Evolutionary conservation across 2,888 invertebrate genomes (phyloP), one percentile per base, ranked within the genome.

Genomic region (Heteropelma amictum): DNA sequence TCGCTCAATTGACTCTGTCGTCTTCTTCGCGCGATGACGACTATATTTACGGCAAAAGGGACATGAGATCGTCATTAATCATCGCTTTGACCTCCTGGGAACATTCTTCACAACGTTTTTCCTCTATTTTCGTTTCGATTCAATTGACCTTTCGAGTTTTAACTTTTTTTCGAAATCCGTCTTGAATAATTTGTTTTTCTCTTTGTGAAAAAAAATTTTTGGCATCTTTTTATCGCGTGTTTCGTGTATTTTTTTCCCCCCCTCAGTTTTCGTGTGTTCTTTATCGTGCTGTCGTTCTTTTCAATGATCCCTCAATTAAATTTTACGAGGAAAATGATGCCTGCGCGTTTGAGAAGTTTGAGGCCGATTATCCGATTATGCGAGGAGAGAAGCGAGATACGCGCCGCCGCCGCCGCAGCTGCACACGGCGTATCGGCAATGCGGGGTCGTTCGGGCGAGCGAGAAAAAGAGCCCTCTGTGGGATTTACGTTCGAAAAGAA

Each of bases 271-370:
- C n/a, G n/a, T n/a, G 40, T 45, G 12, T 19, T 54, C 45, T 45
- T 69, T 47, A 61, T 47, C n/a, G 53, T 67, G 8, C 21, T 38
- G 45, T 54, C 42, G 30, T 61, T 49, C 54, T 67, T 47, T 68
- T 70, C 68, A 10, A 61, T 47, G 49, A 70, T 63, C 28, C 54
- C 56, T 45, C 75, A 71, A 75, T 71, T 75, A 75, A 67, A 63
- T 70, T 63, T 26, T 30, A 42, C 19, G 21, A 51, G 26, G 21
- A 23, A 49, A 65, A 21, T n/a, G n/a, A n/a, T n/a, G n/a, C n/a
- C n/a, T n/a, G n/a, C n/a, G n/a, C n/a, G n/a, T n/a, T n/a, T n/a
- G 17, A 28, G 17, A 21, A 12, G 33, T 5, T 26, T 40, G 42
- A 60, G 67, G 51, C 70, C 54, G 19, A 38, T 69, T 70, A 75